Evolutionary conservation across 35 echinoderm and acorn worm species (phyloP), one percentile per base, ranked within the genome.

Genomic region (Anneissia japonica): DNA sequence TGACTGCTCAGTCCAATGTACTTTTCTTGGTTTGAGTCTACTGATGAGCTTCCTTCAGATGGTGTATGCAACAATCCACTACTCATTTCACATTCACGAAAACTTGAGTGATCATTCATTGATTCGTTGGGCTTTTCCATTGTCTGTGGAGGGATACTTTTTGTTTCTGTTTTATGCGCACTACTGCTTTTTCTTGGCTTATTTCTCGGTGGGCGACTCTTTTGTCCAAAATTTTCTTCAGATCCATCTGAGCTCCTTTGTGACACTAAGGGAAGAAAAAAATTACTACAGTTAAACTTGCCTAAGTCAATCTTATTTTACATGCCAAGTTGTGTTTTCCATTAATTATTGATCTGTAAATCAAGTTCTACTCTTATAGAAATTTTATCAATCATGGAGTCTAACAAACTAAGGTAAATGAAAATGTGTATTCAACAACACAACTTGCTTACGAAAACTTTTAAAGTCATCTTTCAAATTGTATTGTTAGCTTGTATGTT

Each of bases 11-110:
- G 76, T 35, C 32, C 36, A 16, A 4, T 78, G 16, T 78, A 17
- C 10, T 34, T 11, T 78, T 35, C 36, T 13, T 38, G 11, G 76
- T 38, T 78, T 32, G 76, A 78, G n/a, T 38, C 36, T 12, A 78
- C 3, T 11, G 76, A 78, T 13, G n/a, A 33, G 36, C 76, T 87
- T 35, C 88, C 91, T 45, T 89, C 91, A 4, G 82, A 84, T n/a
- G 87, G 87, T 39, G 86, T 89, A 38, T 82, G 86, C 0, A 93
- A 80, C 21, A 93, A 79, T 35, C 77, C 77, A 46, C 84, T 93
- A 51, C 91, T 93, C 40, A 93, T 79, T 83, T 93, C 91, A 33
- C 86, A 83, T 83, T 93, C 84, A 36, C 86, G 88, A 55, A 94
- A 90, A 37, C 88, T 64, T 64, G 51, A 64, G 26, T 64, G 6